Evolutionary conservation across 2,113 vertebrate genomes (phyloP).

Genomic region (Hippoglossus stenolepis): DNA sequence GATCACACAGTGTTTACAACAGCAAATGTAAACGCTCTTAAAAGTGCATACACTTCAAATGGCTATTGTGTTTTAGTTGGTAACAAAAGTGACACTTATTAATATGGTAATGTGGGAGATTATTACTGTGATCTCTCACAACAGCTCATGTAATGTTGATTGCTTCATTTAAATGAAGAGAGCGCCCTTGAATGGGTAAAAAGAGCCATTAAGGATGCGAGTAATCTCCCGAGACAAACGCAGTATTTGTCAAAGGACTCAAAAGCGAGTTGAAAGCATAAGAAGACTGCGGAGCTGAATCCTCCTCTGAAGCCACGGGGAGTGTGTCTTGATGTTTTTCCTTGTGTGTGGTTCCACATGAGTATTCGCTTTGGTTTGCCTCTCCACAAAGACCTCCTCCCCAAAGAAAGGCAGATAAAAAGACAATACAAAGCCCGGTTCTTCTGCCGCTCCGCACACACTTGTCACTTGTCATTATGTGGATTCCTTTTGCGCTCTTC

Average conservation of each 20-base stretch:
- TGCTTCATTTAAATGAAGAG: constrained; percentile 60
- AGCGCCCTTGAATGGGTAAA: constrained; percentile 46
- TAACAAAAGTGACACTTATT: constrained; percentile 37
- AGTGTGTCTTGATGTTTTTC: constrained; percentile 50
- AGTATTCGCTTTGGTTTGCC: constrained; percentile 61
- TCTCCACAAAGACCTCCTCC: constrained; percentile 53
- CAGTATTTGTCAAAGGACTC: constrained; percentile 32
- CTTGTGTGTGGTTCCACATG: constrained; percentile 40
- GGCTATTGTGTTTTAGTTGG: neutral
- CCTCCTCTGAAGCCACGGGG: constrained; percentile 16
- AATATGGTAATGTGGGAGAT: constrained; percentile 57
- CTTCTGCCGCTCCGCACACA: constrained; percentile 25
- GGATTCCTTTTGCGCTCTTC: constrained; percentile 43
- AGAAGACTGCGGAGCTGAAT: constrained; percentile 11
- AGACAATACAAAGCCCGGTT: constrained; percentile 53
- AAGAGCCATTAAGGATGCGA: constrained; percentile 14
- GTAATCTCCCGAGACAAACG: constrained; percentile 46
- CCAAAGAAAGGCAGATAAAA: constrained; percentile 56
- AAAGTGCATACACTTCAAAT: neutral
- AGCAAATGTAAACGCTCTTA: neutral
- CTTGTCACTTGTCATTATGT: constrained; percentile 66
- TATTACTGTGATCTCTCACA: constrained; percentile 45
- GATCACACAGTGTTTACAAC: neutral
- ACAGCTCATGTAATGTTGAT: constrained; percentile 56
- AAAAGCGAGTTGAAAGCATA: constrained; percentile 20